Base-by-base conservation (phyloP, 2,113 vertebrate species). In the Calyptommatus sinebrachiatus region DNA sequence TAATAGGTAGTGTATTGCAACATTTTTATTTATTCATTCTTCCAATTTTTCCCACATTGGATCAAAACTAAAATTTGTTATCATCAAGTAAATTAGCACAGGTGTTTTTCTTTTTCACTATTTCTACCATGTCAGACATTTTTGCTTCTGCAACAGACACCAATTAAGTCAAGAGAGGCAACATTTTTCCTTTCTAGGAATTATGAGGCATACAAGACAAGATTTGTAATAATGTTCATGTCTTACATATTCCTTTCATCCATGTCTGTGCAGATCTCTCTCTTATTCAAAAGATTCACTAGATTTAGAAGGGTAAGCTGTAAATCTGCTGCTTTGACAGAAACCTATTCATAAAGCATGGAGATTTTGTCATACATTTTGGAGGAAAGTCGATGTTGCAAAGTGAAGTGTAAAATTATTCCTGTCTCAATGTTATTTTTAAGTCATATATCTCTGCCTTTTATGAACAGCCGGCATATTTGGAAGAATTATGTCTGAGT, bases 391-490 rank as follows among this genome's bases (percentile, higher is more conserved):
- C 92, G 91, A 70, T 92, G 87, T 90, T 92, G 89, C 84, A 93
- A 91, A 93, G 78, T 82, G 90, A 93, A 92, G 87, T 91, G 79
- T 89, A 90, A 93, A 94, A 93, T 94, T 93, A 94, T 93, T 93
- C 94, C 89, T 92, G 89, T 93, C 91, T 93, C 83, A 77, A 31
- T 91, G 92, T 92, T 94, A 93, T 93, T 94, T 94, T 95, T 93
- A 89, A 93, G 86, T 87, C 90, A 92, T 94, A 90, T 91, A 93
- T 95, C 92, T 94, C 88, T 93, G 89, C 88, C 91, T 94, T 94
- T 95, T 93, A 94, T 94, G 93, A 94, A 93, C 90, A 94, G 89
- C 84, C 90, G 87, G 91, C 88, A 91, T 91, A 92, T 93, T 95
- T 93, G 85, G 89, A 94, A 93, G 92, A 95, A 92, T 95, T 94